Evolutionary conservation across 2,797 vertebrate species (phyloP).

Genomic region (Cyclopterus lumpus): DNA sequence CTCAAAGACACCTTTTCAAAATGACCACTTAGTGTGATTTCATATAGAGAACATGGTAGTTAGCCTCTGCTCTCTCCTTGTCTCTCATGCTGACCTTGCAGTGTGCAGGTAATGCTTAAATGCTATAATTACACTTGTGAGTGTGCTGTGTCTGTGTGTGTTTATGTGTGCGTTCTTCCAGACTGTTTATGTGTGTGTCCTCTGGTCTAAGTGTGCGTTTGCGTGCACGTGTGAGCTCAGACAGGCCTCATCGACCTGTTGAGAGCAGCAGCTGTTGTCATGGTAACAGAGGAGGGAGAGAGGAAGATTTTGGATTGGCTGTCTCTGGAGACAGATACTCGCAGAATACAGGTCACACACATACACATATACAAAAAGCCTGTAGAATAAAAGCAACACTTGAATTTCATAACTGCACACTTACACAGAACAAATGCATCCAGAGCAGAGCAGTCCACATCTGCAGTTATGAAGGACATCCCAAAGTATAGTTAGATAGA

Average conservation of each 20-base stretch:
- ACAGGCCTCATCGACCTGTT: constrained; percentile 78
- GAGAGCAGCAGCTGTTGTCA: constrained; percentile 82
- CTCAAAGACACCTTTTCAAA: constrained; percentile 45
- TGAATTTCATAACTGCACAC: constrained; percentile 4
- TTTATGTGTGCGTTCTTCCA: constrained; percentile 15
- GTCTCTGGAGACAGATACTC: constrained; percentile 66
- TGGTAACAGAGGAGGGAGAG: constrained; percentile 79
- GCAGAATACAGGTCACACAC: constrained; percentile 39
- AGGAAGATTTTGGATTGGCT: constrained; percentile 70
- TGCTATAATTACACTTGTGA: constrained; percentile 60
- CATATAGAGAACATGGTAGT: constrained; percentile 43
- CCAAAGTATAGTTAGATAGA: constrained; percentile 14
- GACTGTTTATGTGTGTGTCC: constrained; percentile 21
- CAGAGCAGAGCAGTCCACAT: background rate
- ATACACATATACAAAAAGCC: background rate
- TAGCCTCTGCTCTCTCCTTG: constrained; percentile 31
- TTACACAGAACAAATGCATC: background rate
- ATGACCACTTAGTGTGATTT: constrained; percentile 56
- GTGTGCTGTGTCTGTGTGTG: constrained; percentile 4
- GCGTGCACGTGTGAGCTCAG: constrained; percentile 46
- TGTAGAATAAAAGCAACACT: constrained; percentile 20
- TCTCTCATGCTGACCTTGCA: constrained; percentile 59
- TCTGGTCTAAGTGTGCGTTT: constrained; percentile 38
- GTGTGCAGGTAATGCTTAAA: constrained; percentile 61
- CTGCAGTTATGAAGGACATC: constrained; percentile 38